phyloP scores from a whole-genome alignment of 2,113 vertebrate species.

The Scortum barcoo region DNA sequence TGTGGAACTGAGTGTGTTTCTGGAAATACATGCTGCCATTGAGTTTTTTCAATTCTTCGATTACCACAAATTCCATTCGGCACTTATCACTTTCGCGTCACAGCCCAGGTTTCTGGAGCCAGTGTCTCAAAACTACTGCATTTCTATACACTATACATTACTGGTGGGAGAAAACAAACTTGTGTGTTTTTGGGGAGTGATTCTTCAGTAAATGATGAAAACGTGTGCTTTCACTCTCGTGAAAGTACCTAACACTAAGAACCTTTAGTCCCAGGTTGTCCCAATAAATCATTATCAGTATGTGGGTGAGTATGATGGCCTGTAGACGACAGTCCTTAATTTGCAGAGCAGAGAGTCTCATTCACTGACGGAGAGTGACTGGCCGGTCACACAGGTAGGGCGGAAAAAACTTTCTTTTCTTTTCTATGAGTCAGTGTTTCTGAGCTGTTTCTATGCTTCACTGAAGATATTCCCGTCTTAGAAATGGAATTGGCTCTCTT shows the following conservation, averaged over 20 bases:
- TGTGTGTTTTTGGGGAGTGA: neutral
- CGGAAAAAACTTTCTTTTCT: neutral
- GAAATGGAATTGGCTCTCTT: neutral
- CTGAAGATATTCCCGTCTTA: neutral
- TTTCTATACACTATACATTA: too few relatives aligned
- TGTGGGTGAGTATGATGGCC: conserved; percentile 45
- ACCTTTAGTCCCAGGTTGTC: too few relatives aligned
- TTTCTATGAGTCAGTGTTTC: neutral
- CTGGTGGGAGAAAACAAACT: neutral
- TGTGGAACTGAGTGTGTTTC: neutral
- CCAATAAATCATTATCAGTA: neutral
- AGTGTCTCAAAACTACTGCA: too few relatives aligned
- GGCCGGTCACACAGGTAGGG: conserved; percentile 92
- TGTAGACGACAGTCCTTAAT: conserved; percentile 91
- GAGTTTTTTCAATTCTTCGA: neutral
- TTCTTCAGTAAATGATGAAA: neutral
- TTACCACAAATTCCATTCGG: neutral
- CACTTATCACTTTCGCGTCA: too few relatives aligned
- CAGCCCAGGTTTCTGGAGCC: too few relatives aligned
- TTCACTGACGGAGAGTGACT: conserved; percentile 91
- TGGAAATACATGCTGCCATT: too few relatives aligned
- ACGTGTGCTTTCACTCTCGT: neutral
- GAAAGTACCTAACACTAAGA: too few relatives aligned
- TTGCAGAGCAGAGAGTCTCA: conserved; percentile 95
- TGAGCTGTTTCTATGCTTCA: neutral